Evolutionary conservation across 2,113 vertebrate species (phyloP), one percentile per base, ranked within the genome.

Genomic region (Vidua chalybeata): DNA sequence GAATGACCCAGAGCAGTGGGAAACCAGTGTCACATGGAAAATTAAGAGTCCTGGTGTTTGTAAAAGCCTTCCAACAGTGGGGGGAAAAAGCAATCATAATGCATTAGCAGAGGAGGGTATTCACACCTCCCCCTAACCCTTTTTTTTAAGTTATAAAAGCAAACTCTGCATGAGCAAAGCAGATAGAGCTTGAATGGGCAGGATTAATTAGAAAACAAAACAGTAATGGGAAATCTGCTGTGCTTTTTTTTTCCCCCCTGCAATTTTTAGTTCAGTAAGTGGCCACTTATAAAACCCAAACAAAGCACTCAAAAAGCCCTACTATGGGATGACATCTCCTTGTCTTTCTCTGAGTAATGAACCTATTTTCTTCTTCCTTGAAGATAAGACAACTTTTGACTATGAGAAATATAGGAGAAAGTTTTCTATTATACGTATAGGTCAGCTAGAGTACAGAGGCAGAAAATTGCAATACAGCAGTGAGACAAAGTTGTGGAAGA

Each of bases 351-450:
- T 95, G 95, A 97, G 93, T 96, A 96, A 97, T 95, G 96, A 97
- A 95, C 84, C 93, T 94, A 97, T 97, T 96, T 96, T 92, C 92
- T 94, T 54, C 75, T 81, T 79, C 75, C 58, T 69, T 75, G 93
- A 96, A 96, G 96, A 96, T 96, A 96, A 97, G 78, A 85, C 90
- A 96, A 95, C 89, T 92, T 89, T 89, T 91, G 92, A 95, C 95
- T 95, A 88, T 84, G 93, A 95, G 96, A 83, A 96, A 96, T 96
- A 96, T 28, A 73, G 89, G 59, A 76, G 77, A 96, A 96, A 93
- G 43, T 93, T 96, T 95, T 91, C 96, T 82, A 94, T 97, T 94
- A 95, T 45, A 72, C 2, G 68, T 93, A 91, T 89, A 90, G 97
- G 91, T 95, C 90, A 96, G 90, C 84, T 63, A 37, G 80, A 81